Percentiles rank a stretch among this genome's conserved stretches.
phyloP scores from a whole-genome alignment of 1,140 invertebrate genomes.

The Papilio polytes region DNA sequence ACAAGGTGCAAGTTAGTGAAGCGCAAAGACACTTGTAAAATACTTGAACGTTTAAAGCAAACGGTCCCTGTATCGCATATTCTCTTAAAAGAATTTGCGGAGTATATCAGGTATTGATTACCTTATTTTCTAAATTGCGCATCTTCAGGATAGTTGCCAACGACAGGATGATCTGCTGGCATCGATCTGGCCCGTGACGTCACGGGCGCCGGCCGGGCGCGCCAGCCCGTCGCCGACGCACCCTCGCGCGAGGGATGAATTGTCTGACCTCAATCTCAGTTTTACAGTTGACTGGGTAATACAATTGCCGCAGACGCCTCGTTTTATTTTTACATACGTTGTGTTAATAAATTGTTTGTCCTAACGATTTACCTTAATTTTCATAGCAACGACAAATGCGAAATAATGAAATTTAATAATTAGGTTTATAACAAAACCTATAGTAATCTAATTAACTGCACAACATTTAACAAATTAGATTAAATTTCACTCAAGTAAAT shows the following conservation, averaged over 20 bases:
- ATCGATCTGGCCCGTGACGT: constrained; percentile 63
- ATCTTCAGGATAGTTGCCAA: constrained; percentile 36
- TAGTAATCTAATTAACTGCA: too few species aligned
- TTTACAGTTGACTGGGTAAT: constrained; percentile 45
- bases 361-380: too few species aligned
- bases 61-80: background rate
- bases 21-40: background rate
- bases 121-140: constrained; percentile 24
- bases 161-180: constrained; percentile 42
- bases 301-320: constrained; percentile 37
- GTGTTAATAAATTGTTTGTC: background rate
- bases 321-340: constrained; percentile 19
- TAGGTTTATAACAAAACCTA: too few species aligned
- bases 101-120: constrained; percentile 27
- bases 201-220: constrained; percentile 66
- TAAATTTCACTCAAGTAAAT: too few species aligned
- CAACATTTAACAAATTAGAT: too few species aligned
- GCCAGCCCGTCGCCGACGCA: constrained; percentile 71
- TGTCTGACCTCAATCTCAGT: constrained; percentile 62
- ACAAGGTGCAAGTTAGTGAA: background rate
- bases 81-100: background rate
- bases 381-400: too few species aligned
- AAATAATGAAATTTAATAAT: too few species aligned
- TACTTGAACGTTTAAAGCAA: background rate
- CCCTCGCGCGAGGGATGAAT: constrained; percentile 64